These are phyloP conservation scores for Eupithecia pulchellata DNA, from an alignment of 2,888 invertebrate species.

Conservation along the genomic window DNA sequence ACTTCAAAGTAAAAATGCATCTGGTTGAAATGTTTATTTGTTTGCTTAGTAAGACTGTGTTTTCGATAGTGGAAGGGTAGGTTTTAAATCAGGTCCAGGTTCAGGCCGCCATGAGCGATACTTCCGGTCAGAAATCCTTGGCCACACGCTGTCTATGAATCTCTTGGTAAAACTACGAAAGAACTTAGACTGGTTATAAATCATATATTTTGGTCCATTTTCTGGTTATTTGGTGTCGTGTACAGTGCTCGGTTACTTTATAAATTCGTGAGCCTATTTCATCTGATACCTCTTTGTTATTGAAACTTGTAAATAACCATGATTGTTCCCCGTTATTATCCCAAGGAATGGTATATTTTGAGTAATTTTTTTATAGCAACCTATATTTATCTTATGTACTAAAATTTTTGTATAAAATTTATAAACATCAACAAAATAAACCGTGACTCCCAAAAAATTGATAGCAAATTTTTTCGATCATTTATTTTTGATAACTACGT, in stretches of 20 bases:
- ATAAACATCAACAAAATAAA: not conserved
- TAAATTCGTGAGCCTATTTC: not conserved
- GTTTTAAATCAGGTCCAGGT: too few relatives aligned
- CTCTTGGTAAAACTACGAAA: not conserved
- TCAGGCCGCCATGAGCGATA: not conserved
- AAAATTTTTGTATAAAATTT: not conserved
- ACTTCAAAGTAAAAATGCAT: too few relatives aligned
- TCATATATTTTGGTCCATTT: conserved; percentile 14
- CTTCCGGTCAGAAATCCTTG: not conserved
- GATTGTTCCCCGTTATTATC: not conserved
- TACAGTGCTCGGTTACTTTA: not conserved
- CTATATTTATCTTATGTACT: too few relatives aligned
- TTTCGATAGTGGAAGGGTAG: not conserved
- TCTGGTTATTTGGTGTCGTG: not conserved
- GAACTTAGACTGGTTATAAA: not conserved
- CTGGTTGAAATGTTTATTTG: too few relatives aligned
- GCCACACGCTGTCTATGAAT: not conserved
- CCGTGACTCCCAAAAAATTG: not conserved
- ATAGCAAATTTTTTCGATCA: not conserved
- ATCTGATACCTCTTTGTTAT: not conserved
- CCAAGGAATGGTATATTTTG: conserved; percentile 2
- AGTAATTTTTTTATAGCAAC: not conserved
- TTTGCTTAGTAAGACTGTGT: not conserved
- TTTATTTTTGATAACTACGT: not conserved
- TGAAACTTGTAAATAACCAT: conserved; percentile 4